phyloP scores from a whole-genome alignment of 1,140 invertebrate species.

The Panulirus ornatus region DNA sequence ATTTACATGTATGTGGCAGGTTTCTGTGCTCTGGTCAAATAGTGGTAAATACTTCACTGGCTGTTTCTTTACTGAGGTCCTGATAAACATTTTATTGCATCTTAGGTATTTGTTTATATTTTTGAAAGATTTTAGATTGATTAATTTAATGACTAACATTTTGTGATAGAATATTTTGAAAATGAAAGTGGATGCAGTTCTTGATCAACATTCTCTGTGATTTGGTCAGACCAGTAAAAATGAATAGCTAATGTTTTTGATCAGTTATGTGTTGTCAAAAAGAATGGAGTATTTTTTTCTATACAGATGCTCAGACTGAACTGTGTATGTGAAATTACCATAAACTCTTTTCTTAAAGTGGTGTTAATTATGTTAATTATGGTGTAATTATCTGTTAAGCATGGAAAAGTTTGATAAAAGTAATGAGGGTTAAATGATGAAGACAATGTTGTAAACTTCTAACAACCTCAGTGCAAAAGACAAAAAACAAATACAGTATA shows the following conservation, averaged over 20 bases:
- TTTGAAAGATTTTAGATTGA: too few species aligned
- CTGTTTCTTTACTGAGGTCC: too few species aligned
- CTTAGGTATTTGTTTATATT: too few species aligned
- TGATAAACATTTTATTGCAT: too few species aligned
- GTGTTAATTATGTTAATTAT: conserved; percentile 35
- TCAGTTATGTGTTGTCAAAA: not conserved
- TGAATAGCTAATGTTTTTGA: too few species aligned
- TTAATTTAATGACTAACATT: too few species aligned
- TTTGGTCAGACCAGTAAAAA: too few species aligned
- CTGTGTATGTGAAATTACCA: not conserved
- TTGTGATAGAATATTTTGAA: not conserved
- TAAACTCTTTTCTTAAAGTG: conserved; percentile 31
- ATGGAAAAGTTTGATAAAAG: conserved; percentile 43
- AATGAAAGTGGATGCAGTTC: not conserved
- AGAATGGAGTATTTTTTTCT: not conserved
- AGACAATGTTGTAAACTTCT: conserved; percentile 56
- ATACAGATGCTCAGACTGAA: not conserved
- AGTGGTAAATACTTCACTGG: too few species aligned
- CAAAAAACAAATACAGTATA: conserved; percentile 67
- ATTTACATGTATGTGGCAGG: too few species aligned
- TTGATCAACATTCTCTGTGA: too few species aligned
- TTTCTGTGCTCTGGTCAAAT: too few species aligned
- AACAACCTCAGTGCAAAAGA: conserved; percentile 55
- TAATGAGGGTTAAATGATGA: conserved; percentile 19
- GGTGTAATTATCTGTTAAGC: conserved; percentile 27